These are phyloP conservation scores for Ips nitidus DNA, from an alignment of 1,140 invertebrate species.

Conservation along the genomic window DNA sequence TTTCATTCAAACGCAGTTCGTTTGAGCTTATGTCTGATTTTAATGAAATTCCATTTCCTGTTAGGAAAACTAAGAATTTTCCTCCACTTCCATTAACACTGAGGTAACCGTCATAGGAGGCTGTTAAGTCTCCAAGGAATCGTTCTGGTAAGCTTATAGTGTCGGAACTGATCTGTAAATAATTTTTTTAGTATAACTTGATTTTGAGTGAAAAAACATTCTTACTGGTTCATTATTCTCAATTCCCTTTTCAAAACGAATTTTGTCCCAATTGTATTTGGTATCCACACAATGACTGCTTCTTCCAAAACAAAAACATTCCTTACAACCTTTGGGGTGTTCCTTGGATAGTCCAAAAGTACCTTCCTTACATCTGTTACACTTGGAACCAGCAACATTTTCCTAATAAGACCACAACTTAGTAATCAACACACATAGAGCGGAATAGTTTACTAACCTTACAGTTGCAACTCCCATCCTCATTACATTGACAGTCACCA, in stretches of 20 bases:
- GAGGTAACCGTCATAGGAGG: conserved; percentile 90
- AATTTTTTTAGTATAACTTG: not conserved
- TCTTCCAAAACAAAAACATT: conserved; percentile 88
- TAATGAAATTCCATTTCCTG: conserved; percentile 39
- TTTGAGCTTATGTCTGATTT: conserved; percentile 43
- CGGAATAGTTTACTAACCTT: conserved; percentile 59
- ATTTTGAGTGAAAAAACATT: not conserved
- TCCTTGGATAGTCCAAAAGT: conserved; percentile 76
- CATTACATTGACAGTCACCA: conserved; percentile 72
- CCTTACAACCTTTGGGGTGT: conserved; percentile 79
- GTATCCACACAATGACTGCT: conserved; percentile 76
- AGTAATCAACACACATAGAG: not conserved
- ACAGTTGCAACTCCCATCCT: conserved; percentile 83
- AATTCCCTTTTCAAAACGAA: conserved; percentile 23
- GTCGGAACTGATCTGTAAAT: conserved; percentile 26
- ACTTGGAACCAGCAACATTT: conserved; percentile 79
- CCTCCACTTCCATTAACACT: conserved; percentile 48
- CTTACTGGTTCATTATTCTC: conserved; percentile 31
- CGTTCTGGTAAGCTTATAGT: conserved; percentile 60
- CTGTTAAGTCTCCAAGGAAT: conserved; percentile 85
- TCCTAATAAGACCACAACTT: conserved; percentile 55
- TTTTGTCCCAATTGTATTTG: conserved; percentile 68
- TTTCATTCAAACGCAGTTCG: conserved; percentile 60
- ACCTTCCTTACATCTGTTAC: conserved; percentile 79
- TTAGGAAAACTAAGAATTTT: conserved; percentile 35